Evolutionary conservation across 1,140 invertebrate species (phyloP).

Genomic region (Temnothorax curvispinosus): DNA sequence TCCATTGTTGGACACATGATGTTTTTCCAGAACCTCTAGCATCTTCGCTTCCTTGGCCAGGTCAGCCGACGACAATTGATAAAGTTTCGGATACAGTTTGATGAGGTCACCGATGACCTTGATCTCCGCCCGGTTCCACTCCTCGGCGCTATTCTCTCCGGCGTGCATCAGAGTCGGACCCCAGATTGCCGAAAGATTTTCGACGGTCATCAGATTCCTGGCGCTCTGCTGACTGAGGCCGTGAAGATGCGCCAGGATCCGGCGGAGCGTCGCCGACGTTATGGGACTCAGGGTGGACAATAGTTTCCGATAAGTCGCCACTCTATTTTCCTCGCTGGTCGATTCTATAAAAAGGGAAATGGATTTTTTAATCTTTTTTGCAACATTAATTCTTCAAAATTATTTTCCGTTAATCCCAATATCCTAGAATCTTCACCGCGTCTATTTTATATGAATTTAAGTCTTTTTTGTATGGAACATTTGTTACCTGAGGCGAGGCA

Average conservation of each 20-base stretch:
- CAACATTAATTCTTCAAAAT: not conserved
- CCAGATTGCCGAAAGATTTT: slow-evolving; percentile 94
- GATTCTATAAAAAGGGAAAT: slow-evolving; percentile 82
- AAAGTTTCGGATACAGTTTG: slow-evolving; percentile 87
- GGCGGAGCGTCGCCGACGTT: slow-evolving; percentile 90
- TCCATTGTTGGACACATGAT: slow-evolving; percentile 86
- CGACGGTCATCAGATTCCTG: slow-evolving; percentile 92
- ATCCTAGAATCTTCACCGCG: too few relatives aligned
- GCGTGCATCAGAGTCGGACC: slow-evolving; percentile 93
- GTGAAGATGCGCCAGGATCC: slow-evolving; percentile 92
- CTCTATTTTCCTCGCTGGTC: slow-evolving; percentile 85
- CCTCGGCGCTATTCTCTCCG: slow-evolving; percentile 85
- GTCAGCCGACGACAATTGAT: slow-evolving; percentile 87
- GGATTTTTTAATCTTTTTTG: not conserved
- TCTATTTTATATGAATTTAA: not conserved
- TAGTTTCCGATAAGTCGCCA: slow-evolving; percentile 88
- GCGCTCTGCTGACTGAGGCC: slow-evolving; percentile 91
- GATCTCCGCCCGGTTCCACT: slow-evolving; percentile 89
- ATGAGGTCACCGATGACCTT: slow-evolving; percentile 91
- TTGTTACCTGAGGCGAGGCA: slow-evolving; percentile 78
- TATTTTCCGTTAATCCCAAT: not conserved
- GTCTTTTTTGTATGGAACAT: not conserved
- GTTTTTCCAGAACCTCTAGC: slow-evolving; percentile 89
- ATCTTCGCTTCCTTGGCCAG: slow-evolving; percentile 90
- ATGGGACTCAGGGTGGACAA: slow-evolving; percentile 89